Conservation (phyloP, 2,113 vertebrate species). For the Ochotona princeps region DNA sequence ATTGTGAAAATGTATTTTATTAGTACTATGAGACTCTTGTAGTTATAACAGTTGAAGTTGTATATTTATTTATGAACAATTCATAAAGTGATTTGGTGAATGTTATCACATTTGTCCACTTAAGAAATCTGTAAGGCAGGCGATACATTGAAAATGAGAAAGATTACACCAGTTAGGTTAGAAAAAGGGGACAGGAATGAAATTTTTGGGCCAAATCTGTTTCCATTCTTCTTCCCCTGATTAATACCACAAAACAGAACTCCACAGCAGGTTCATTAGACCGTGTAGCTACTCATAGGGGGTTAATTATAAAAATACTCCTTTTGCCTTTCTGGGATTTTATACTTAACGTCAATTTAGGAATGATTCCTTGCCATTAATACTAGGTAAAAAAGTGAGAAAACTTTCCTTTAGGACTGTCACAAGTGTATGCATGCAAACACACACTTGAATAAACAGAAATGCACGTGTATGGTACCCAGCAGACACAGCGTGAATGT, state of each 20-base stretch:
- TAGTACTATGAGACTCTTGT: neutral
- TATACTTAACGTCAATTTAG: neutral
- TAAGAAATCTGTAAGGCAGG: neutral
- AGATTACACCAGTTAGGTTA: neutral
- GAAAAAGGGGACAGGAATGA: neutral
- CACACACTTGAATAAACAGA: neutral
- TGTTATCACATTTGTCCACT: neutral
- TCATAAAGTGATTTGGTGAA: neutral
- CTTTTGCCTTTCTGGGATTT: neutral
- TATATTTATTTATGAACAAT: neutral
- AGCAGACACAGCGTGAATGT: neutral
- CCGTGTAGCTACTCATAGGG: neutral
- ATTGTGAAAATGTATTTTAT: constrained; percentile 27
- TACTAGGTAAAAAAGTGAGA: neutral
- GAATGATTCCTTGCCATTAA: neutral
- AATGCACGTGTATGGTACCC: neutral
- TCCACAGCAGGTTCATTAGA: neutral
- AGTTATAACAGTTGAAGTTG: neutral
- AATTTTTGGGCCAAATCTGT: neutral
- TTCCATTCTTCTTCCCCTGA: neutral
- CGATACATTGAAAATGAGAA: neutral
- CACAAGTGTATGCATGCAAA: neutral
- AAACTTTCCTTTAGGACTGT: neutral
- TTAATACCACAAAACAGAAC: neutral
- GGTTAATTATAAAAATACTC: neutral